These are phyloP conservation scores for Rhagologus leucostigma DNA, from an alignment of 2,113 vertebrate genomes.

Conservation along the genomic window DNA sequence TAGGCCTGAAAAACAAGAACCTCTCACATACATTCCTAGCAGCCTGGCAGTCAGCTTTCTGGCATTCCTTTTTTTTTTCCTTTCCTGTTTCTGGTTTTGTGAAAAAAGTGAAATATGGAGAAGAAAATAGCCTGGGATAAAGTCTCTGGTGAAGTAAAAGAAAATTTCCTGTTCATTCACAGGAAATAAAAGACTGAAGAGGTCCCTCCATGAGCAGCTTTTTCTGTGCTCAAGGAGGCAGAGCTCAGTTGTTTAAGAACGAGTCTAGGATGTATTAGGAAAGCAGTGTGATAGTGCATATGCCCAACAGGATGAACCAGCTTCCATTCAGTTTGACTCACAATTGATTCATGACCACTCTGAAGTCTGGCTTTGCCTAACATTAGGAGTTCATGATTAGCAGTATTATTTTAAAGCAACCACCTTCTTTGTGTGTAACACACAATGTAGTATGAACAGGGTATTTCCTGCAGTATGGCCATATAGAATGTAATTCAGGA, in stretches of 20 bases:
- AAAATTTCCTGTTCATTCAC: background rate
- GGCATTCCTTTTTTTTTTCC: background rate
- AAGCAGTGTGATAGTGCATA: background rate
- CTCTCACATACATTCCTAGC: background rate
- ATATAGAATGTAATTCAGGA: background rate
- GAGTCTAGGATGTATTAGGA: background rate
- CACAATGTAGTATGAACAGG: background rate
- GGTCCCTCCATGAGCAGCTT: background rate
- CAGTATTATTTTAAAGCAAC: background rate
- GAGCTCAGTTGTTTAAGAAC: background rate
- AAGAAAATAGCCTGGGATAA: background rate
- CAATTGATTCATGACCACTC: accelerated
- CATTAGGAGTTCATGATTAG: background rate
- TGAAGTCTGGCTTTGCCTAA: background rate
- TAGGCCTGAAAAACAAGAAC: background rate
- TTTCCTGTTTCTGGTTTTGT: background rate
- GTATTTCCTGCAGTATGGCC: background rate
- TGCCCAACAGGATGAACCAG: background rate
- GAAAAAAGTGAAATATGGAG: background rate
- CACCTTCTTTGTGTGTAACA: background rate
- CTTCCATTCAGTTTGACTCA: background rate
- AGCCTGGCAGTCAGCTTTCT: background rate
- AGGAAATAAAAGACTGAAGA: background rate
- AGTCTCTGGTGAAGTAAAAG: background rate
- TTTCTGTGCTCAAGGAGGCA: background rate